phyloP scores from a whole-genome alignment of 1,140 invertebrate genomes.

The Papilio xuthus region DNA sequence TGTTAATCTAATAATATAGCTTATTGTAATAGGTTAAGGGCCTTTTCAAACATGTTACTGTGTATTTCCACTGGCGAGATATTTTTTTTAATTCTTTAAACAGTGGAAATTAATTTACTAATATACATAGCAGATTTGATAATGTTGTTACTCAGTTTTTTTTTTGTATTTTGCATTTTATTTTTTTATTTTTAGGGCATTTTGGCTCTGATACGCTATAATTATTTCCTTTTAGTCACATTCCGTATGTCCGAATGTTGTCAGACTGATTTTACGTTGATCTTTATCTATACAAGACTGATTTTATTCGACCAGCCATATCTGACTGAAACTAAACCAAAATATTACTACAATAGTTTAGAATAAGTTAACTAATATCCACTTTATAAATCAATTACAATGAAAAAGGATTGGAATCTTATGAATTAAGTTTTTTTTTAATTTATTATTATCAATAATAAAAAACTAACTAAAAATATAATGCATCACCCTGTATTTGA shows the following conservation, averaged over 20 bases:
- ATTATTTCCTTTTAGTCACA: not conserved
- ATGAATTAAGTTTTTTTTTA: not conserved
- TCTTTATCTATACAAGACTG: not conserved
- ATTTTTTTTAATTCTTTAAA: too few relatives aligned
- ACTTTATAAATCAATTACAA: not conserved
- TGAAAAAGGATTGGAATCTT: not conserved
- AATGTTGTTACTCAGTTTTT: not conserved
- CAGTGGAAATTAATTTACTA: too few relatives aligned
- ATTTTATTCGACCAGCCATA: not conserved
- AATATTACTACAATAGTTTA: slow-evolving; percentile 1
- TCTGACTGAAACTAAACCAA: slow-evolving; percentile 12
- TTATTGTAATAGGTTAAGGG: not conserved
- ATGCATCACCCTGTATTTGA: too few relatives aligned
- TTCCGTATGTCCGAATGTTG: not conserved
- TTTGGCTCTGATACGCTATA: not conserved
- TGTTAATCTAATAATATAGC: not conserved
- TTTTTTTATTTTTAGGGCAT: not conserved
- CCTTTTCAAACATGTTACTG: not conserved
- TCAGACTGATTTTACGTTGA: not conserved
- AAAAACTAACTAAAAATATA: too few relatives aligned
- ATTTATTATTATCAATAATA: not conserved
- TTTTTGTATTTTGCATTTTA: not conserved
- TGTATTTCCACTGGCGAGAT: too few relatives aligned
- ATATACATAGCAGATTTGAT: too few relatives aligned
- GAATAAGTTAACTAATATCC: not conserved